Evolutionary conservation across 1,140 invertebrate species (phyloP).

Genomic region (Nomia melanderi): DNA sequence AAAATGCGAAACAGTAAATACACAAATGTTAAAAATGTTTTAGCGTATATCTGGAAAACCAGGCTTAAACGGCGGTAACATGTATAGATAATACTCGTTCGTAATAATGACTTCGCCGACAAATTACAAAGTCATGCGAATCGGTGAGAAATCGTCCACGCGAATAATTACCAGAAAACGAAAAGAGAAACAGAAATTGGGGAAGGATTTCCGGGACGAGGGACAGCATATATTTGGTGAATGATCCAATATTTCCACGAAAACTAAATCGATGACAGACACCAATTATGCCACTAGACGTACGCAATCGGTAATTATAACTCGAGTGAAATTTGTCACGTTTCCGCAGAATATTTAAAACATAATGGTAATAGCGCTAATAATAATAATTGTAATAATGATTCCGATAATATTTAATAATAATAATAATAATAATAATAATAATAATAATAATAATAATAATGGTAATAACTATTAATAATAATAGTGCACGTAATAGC

Average conservation of each 20-base stretch:
- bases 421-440: conserved; percentile 40
- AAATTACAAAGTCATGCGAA: too few species aligned
- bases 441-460: conserved; percentile 56
- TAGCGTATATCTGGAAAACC: too few species aligned
- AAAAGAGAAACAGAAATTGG: neutral
- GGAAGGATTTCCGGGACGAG: neutral
- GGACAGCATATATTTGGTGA: neutral
- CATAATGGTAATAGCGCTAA: conserved; percentile 63
- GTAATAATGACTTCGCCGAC: too few species aligned
- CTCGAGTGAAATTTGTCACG: conserved; percentile 17
- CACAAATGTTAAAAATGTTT: too few species aligned
- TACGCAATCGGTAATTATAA: neutral
- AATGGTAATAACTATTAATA: conserved; percentile 52
- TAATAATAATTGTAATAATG: conserved; percentile 26
- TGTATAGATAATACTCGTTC: too few species aligned
- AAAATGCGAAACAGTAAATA: too few species aligned
- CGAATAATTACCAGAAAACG: too few species aligned
- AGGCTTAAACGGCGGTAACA: too few species aligned
- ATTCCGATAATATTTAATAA: conserved; percentile 28
- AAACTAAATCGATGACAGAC: neutral
- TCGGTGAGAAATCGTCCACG: too few species aligned
- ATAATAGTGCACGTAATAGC: conserved; percentile 64
- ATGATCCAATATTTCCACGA: neutral
- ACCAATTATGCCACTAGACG: neutral
- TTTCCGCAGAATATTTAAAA: conserved; percentile 50